These are phyloP conservation scores for Diprion similis DNA, from an alignment of 1,140 invertebrate genomes.

Conservation along the genomic window DNA sequence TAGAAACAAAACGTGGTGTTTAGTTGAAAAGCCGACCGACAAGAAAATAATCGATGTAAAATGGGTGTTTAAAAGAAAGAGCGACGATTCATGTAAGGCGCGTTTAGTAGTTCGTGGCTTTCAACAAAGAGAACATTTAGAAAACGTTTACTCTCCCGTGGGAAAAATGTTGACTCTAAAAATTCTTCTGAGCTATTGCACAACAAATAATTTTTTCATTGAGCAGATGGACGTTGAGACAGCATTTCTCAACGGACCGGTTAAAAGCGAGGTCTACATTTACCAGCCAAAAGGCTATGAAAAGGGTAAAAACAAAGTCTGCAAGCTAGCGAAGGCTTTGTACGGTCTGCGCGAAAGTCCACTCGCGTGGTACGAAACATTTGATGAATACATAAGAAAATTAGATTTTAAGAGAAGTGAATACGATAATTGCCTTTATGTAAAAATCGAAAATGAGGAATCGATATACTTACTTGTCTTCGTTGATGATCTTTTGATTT, in stretches of 20 bases:
- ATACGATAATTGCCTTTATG: conserved; percentile 26
- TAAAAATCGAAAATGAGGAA: conserved; percentile 33
- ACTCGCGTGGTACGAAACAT: conserved; percentile 43
- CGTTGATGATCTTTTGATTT: conserved; percentile 27
- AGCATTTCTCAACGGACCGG: conserved; percentile 49
- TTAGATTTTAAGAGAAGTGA: conserved; percentile 24
- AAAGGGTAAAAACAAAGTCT: conserved; percentile 38
- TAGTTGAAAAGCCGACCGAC: conserved; percentile 16
- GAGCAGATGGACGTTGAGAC: conserved; percentile 52
- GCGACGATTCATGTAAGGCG: conserved; percentile 25
- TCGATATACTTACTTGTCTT: conserved; percentile 32
- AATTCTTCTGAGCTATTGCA: conserved; percentile 42
- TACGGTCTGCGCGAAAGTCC: conserved; percentile 37
- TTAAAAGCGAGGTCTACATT: conserved; percentile 55
- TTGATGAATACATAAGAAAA: conserved; percentile 33
- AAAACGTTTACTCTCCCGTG: conserved; percentile 45
- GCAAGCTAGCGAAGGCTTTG: conserved; percentile 34
- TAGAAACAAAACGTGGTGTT: conserved; percentile 22
- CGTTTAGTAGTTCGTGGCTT: conserved; percentile 27
- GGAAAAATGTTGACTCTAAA: conserved; percentile 30
- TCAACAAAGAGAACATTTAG: conserved; percentile 32
- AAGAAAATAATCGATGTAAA: conserved; percentile 31
- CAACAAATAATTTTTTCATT: conserved; percentile 38
- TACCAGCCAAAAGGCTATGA: conserved; percentile 49
- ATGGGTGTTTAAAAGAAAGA: conserved; percentile 34